Evolutionary conservation across 2,888 invertebrate species (phyloP), one percentile per base, ranked within the genome.

Genomic region (Ornithoptera priamus): DNA sequence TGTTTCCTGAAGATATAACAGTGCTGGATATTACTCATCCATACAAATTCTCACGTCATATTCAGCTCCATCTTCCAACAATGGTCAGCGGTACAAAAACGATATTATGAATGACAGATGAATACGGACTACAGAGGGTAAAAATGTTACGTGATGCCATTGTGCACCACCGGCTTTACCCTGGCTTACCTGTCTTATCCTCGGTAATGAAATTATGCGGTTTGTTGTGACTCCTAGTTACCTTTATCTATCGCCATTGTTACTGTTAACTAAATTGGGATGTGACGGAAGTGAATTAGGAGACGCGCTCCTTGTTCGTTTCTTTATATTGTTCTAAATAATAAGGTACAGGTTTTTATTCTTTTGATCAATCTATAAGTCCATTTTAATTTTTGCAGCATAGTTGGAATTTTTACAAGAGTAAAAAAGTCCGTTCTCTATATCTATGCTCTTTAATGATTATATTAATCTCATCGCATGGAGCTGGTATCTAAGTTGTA

Each of bases 1-100:
- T 39, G 10, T 39, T 15, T 50, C 15, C 10, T 5, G 10, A 17
- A 50, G 17, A 5, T 50, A 50, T 17, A 18, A 12, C 18, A 18
- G 0, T 18, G 50, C 12, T 17, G 4, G 50, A 15, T 50, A 50
- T 50, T 65, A 61, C 65, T 65, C 67, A 63, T 59, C 36, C 67
- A 42, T 53, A 68, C 65, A 72, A 74, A 73, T 80, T 83, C 86
- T 87, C 90, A 90, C 90, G 90, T 86, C 85, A 81, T 71, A 81
- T 82, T 86, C 78, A 77, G 80, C 77, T 90, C 90, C 67, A 89
- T 89, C 89, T 86, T 82, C 71, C 59, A 56, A 77, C 73, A 79
- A 80, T 67, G 67, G 67, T 46, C 46, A 65, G 18, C 7, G 50
- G 17, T 57, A 59, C 67, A 67, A 77, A 75, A 72, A 39, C 59